phyloP scores from a whole-genome alignment of 2,797 vertebrate species.

The Kryptolebias ocellatus region DNA sequence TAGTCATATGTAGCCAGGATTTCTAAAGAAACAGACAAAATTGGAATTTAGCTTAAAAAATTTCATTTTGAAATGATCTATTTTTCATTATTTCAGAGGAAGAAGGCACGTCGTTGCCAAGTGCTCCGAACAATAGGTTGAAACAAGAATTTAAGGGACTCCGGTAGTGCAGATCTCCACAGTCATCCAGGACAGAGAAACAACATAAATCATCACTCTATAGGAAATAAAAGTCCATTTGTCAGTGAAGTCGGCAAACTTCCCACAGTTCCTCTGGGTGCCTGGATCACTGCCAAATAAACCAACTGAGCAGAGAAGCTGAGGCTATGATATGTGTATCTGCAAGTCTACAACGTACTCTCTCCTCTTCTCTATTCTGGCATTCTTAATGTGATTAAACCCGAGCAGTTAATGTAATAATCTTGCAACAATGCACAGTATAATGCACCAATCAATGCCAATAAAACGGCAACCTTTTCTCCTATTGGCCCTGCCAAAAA shows the following conservation, averaged over 20 bases:
- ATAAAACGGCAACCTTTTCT: conserved; percentile 66
- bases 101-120: conserved; percentile 57
- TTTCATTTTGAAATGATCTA: conserved; percentile 49
- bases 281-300: conserved; percentile 64
- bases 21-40: no score
- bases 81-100: conserved; percentile 66
- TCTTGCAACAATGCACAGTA: conserved; percentile 72
- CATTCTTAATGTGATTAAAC: conserved; percentile 79
- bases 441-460: conserved; percentile 79
- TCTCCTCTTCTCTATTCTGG: conserved; percentile 51
- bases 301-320: conserved; percentile 43
- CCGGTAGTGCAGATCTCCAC: conserved; percentile 28
- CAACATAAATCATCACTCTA: conserved; percentile 76
- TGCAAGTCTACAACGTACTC: conserved; percentile 69
- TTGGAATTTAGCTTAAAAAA: conserved; percentile 11
- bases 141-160: conserved; percentile 40
- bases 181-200: conserved; percentile 54
- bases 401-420: conserved; percentile 80
- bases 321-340: conserved; percentile 59
- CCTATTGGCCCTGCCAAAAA: conserved; percentile 52
- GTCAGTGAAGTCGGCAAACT: conserved; percentile 76
- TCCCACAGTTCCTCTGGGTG: conserved; percentile 54
- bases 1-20: no score
- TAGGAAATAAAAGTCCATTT: conserved; percentile 72
- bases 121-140: conserved; percentile 45